Percentiles rank a stretch among this genome's conserved stretches.
Evolutionary conservation across 2,797 vertebrate genomes (phyloP).

Genomic region (Peromyscus nudipes): DNA sequence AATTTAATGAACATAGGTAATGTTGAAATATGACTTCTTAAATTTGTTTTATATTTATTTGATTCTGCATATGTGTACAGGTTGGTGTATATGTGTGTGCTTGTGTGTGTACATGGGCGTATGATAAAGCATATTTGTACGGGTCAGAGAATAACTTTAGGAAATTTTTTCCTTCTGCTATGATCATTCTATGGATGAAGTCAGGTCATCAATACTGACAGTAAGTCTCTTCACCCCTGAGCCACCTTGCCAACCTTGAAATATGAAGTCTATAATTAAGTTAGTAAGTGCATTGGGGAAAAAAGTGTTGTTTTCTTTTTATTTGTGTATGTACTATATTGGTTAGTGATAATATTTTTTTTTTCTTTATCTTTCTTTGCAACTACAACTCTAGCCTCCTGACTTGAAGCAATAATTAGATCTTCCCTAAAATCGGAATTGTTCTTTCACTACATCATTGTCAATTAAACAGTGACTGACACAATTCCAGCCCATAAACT

Average conservation of each 20-base stretch:
- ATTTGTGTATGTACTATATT: background rate
- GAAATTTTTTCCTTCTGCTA: background rate
- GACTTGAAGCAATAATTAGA: slow-evolving; percentile 20
- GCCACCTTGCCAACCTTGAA: background rate
- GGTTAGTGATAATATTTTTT: slow-evolving; percentile 9
- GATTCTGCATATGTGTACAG: background rate
- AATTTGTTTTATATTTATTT: background rate
- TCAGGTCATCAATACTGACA: background rate
- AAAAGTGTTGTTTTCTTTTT: background rate
- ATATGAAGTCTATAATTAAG: background rate
- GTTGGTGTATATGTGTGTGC: background rate
- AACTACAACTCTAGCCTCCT: background rate
- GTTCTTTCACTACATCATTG: slow-evolving; percentile 13
- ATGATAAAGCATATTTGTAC: background rate
- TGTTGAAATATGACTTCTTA: slow-evolving; percentile 21
- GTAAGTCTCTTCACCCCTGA: background rate
- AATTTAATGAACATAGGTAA: slow-evolving; percentile 15
- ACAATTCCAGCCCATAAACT: slow-evolving; percentile 45
- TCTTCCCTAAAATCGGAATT: background rate
- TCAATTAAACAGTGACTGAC: slow-evolving; percentile 59
- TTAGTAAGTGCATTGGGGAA: background rate
- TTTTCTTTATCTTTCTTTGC: background rate
- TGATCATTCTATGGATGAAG: background rate
- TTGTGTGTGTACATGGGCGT: background rate
- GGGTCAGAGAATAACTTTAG: background rate